Conservation (phyloP, 2,888 invertebrate species). For the Emmelina monodactyla region DNA sequence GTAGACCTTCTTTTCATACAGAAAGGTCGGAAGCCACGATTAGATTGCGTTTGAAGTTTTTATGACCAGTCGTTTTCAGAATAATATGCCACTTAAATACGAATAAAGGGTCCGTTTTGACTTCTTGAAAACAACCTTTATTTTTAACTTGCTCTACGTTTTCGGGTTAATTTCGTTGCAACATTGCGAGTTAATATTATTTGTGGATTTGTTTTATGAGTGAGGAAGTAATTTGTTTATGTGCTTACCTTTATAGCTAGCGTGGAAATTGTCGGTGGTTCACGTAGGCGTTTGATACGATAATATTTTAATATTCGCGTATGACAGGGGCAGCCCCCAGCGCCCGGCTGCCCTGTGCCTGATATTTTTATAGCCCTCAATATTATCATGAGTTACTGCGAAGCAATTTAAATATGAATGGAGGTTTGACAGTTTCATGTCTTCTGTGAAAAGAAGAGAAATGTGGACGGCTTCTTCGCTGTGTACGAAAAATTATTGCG, state of each 20-base stretch:
- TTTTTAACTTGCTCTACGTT: too few species aligned
- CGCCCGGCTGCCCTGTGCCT: conserved; percentile 36
- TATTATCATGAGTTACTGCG: conserved; percentile 54
- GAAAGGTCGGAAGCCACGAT: conserved; percentile 61
- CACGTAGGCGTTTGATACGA: conserved; percentile 27
- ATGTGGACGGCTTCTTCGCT: neutral
- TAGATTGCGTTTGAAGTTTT: conserved; percentile 62
- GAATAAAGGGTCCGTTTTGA: conserved; percentile 23
- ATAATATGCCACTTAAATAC: conserved; percentile 56
- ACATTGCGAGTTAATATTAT: too few species aligned
- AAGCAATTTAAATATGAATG: conserved; percentile 53
- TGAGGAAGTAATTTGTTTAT: too few species aligned
- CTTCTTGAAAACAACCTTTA: neutral
- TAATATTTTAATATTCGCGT: conserved; percentile 38
- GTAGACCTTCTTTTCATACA: conserved; percentile 37
- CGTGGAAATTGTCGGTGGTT: too few species aligned
- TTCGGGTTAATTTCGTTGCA: too few species aligned
- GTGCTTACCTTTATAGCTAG: too few species aligned
- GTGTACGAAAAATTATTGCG: too few species aligned
- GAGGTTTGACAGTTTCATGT: conserved; percentile 44
- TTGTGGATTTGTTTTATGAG: too few species aligned
- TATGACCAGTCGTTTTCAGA: conserved; percentile 54
- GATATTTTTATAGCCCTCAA: conserved; percentile 56
- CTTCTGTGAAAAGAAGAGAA: conserved; percentile 24
- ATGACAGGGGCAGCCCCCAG: conserved; percentile 26